These are phyloP conservation scores for Misgurnus anguillicaudatus DNA, from an alignment of 2,113 vertebrate species.

Conservation along the genomic window DNA sequence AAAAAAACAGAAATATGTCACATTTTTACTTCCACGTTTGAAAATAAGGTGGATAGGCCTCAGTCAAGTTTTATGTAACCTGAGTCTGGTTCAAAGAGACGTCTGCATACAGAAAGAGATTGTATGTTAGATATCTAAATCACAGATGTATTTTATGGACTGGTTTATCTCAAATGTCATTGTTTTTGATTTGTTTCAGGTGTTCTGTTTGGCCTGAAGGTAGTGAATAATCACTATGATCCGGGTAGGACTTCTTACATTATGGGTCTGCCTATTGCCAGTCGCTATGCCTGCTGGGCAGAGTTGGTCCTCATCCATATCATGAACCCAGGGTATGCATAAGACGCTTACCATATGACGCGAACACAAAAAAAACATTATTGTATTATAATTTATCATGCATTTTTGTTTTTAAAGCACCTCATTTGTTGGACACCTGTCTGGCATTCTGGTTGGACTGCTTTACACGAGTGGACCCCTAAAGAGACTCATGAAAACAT, in stretches of 20 bases:
- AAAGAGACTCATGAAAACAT: slow-evolving; percentile 78
- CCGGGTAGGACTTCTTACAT: slow-evolving; percentile 81
- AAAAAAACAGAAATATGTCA: too few species aligned
- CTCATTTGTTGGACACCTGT: slow-evolving; percentile 89
- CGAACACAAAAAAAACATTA: not conserved
- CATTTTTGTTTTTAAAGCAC: slow-evolving; percentile 70
- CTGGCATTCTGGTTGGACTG: slow-evolving; percentile 92
- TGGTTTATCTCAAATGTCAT: too few species aligned
- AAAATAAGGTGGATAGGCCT: too few species aligned
- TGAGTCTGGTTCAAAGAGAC: too few species aligned
- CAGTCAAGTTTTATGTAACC: too few species aligned
- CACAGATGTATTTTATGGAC: too few species aligned
- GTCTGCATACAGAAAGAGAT: too few species aligned
- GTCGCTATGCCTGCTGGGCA: slow-evolving; percentile 86
- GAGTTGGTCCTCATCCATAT: slow-evolving; percentile 91
- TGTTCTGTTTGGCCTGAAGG: slow-evolving; percentile 94
- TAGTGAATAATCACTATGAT: slow-evolving; percentile 87
- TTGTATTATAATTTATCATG: too few species aligned
- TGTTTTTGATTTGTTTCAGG: slow-evolving; percentile 70
- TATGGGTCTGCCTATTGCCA: slow-evolving; percentile 81
- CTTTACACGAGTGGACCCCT: slow-evolving; percentile 88
- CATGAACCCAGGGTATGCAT: slow-evolving; percentile 83
- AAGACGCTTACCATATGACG: not conserved
- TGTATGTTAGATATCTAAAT: too few species aligned
- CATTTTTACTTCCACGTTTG: too few species aligned